Evolutionary conservation across 2,113 vertebrate species (phyloP).

Genomic region (Paradoxurus hermaphroditus): DNA sequence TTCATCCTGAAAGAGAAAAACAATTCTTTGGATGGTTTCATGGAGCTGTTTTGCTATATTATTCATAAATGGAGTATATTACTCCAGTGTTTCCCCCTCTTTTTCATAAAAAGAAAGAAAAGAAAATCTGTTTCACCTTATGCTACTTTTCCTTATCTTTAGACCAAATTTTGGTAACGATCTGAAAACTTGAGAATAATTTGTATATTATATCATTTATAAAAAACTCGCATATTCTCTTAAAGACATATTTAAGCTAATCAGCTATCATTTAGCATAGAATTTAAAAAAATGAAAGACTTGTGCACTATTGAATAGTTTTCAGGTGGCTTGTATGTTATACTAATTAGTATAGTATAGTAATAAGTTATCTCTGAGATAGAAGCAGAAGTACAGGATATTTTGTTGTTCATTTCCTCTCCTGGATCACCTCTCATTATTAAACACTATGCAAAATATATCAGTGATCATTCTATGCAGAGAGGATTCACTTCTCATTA

Average conservation of each 20-base stretch:
- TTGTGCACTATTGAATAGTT: background rate
- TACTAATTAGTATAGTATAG: background rate
- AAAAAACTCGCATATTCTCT: background rate
- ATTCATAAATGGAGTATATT: background rate
- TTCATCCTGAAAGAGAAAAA: slow-evolving; percentile 48
- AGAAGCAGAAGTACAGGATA: background rate
- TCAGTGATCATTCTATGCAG: background rate
- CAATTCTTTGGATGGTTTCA: slow-evolving; percentile 35
- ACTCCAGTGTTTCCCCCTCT: background rate
- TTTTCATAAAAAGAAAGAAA: background rate
- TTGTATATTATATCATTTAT: background rate
- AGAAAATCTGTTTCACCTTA: background rate
- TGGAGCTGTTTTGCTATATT: background rate
- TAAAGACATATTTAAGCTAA: background rate
- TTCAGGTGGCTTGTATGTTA: background rate
- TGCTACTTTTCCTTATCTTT: background rate
- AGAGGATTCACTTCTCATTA: background rate
- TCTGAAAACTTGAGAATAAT: slow-evolving; percentile 13
- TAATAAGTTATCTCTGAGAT: background rate
- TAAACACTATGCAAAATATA: background rate
- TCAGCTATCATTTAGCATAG: background rate
- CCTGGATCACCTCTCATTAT: background rate
- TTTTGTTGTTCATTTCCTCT: slow-evolving; percentile 3
- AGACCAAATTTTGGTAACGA: slow-evolving; percentile 1
- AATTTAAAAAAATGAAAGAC: slow-evolving; percentile 25